phyloP scores from a whole-genome alignment of 2,113 vertebrate genomes.

The Pteronura brasiliensis region DNA sequence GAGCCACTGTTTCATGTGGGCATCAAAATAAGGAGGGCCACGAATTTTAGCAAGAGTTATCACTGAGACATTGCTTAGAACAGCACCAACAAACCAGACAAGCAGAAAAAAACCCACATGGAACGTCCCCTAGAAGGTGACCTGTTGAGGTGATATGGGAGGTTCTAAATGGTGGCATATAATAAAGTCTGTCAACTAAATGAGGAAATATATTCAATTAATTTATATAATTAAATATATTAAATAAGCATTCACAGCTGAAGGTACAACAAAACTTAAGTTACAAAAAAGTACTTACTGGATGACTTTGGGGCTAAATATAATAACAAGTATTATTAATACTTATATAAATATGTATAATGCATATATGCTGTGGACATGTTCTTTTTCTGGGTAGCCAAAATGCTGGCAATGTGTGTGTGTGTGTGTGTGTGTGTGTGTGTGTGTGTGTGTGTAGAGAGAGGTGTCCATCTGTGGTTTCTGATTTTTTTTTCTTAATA shows the following conservation, averaged over 20 bases:
- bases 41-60: background rate
- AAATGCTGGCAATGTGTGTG: background rate
- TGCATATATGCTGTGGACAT: background rate
- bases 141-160: background rate
- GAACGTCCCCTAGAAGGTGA: background rate
- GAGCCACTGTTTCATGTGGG: background rate
- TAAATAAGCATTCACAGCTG: background rate
- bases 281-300: background rate
- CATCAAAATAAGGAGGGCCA: background rate
- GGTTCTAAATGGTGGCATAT: background rate
- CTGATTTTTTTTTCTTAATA: background rate
- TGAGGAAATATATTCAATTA: background rate
- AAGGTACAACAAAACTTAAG: background rate
- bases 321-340: background rate
- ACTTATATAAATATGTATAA: background rate
- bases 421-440: background rate
- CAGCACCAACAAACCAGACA: background rate
- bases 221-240: background rate
- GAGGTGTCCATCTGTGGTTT: background rate
- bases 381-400: background rate
- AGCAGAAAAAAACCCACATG: background rate
- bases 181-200: background rate
- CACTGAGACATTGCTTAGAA: background rate
- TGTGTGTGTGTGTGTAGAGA: background rate
- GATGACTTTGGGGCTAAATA: background rate